Conservation (phyloP, 2,888 invertebrate species). For the Heliconius charithonia region DNA sequence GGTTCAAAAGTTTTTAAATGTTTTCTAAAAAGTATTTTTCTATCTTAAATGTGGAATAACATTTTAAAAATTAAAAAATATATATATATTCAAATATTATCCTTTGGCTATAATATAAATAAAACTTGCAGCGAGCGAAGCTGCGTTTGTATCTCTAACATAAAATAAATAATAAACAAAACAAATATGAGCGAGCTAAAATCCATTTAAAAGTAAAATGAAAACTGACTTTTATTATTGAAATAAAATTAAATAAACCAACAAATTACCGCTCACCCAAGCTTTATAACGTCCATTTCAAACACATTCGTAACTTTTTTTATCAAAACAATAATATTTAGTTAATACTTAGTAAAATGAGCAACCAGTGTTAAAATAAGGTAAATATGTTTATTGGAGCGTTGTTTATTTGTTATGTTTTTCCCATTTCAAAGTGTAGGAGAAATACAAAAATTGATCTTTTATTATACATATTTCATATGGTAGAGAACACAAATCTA, state of each 20-base stretch:
- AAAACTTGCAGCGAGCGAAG: too few species aligned
- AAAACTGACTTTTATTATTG: neutral
- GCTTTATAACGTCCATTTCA: neutral
- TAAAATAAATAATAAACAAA: neutral
- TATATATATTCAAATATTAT: too few species aligned
- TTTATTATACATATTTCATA: too few species aligned
- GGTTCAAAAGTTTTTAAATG: too few species aligned
- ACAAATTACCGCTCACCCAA: neutral
- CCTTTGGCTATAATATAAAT: too few species aligned
- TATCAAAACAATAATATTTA: constrained; percentile 11
- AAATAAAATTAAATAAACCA: neutral
- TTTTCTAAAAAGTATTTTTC: too few species aligned
- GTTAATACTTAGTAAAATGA: neutral
- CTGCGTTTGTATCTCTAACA: too few species aligned
- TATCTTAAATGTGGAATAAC: too few species aligned
- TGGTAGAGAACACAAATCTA: too few species aligned
- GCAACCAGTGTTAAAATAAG: constrained; percentile 5
- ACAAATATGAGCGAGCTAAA: neutral
- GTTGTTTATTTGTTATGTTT: neutral
- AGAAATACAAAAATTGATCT: too few species aligned
- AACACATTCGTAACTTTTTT: constrained; percentile 6
- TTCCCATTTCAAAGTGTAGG: too few species aligned
- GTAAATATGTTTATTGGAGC: neutral
- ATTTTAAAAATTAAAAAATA: too few species aligned
- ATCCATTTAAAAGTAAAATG: neutral